phyloP scores from a whole-genome alignment of 2,113 vertebrate genomes.

The Nerophis ophidion region DNA sequence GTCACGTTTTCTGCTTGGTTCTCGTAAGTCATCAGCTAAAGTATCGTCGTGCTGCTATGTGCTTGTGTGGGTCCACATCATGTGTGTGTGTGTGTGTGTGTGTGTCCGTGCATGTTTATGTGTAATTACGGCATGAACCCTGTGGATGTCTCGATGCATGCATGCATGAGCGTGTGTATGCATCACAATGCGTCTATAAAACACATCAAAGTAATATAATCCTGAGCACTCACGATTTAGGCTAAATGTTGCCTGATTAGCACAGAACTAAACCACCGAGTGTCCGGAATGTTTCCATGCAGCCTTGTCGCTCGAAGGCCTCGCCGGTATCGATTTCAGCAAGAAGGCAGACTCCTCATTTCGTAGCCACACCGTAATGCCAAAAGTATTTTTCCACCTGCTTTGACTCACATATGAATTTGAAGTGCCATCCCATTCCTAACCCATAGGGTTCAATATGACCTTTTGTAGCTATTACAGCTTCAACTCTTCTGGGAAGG shows the following conservation, averaged over 20 bases:
- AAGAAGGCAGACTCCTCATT: constrained; percentile 22
- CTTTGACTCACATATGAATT: too few species aligned
- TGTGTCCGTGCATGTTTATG: background rate
- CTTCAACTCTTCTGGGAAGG: too few species aligned
- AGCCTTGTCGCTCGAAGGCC: constrained; percentile 2
- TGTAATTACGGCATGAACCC: background rate
- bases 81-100: background rate
- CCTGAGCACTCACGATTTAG: constrained; percentile 31
- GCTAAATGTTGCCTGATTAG: constrained; percentile 51
- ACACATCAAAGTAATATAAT: constrained; percentile 11
- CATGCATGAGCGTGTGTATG: constrained; percentile 3
- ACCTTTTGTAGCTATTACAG: too few species aligned
- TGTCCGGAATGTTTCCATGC: constrained; percentile 30
- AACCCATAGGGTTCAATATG: too few species aligned
- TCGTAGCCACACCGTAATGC: background rate
- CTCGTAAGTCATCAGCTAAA: too few species aligned
- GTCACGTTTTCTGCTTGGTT: too few species aligned
- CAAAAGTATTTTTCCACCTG: too few species aligned
- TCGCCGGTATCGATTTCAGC: constrained; percentile 17
- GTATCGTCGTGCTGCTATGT: too few species aligned
- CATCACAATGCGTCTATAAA: constrained; percentile 8
- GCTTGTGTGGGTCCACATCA: too few species aligned
- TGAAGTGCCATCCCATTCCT: too few species aligned
- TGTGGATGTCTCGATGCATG: background rate
- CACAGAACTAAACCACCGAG: constrained; percentile 35